These are phyloP conservation scores for Barbus barbus DNA, from an alignment of 2,113 vertebrate species.

Conservation along the genomic window DNA sequence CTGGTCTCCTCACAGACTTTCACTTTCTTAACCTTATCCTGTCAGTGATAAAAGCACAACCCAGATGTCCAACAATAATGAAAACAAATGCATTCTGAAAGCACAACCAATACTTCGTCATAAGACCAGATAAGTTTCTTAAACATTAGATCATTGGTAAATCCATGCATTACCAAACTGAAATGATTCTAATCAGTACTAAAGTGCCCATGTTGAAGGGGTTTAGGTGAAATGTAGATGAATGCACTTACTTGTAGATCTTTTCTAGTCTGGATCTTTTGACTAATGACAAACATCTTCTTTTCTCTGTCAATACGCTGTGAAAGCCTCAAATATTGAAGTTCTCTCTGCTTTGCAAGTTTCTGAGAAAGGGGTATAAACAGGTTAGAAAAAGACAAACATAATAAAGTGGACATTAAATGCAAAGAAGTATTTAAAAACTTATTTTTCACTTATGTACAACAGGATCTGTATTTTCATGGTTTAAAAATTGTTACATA, in stretches of 20 bases:
- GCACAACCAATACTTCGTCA: not conserved
- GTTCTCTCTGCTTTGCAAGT: constrained; percentile 80
- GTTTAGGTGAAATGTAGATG: not conserved
- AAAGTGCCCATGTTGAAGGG: not conserved
- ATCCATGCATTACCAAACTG: not conserved
- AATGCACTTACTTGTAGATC: constrained; percentile 86
- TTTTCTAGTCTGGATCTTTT: constrained; percentile 95
- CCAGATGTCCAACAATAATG: not conserved
- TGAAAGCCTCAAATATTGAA: constrained; percentile 83
- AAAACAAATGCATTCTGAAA: not conserved
- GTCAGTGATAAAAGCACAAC: constrained; percentile 34
- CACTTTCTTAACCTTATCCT: constrained; percentile 91
- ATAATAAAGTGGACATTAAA: not conserved
- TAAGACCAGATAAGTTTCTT: not conserved
- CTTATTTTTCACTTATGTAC: not conserved
- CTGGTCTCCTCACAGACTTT: constrained; percentile 89
- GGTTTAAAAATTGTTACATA: not conserved
- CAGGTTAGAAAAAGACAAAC: not conserved
- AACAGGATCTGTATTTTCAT: not conserved
- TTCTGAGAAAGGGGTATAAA: constrained; percentile 67
- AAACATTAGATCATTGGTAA: not conserved
- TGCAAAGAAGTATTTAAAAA: not conserved
- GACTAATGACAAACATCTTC: constrained; percentile 87
- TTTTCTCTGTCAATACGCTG: constrained; percentile 93
- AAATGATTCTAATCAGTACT: not conserved